Percentiles rank a stretch among this genome's conserved stretches.
Evolutionary conservation across 1,140 invertebrate genomes (phyloP).

Genomic region (Orius insidiosus): DNA sequence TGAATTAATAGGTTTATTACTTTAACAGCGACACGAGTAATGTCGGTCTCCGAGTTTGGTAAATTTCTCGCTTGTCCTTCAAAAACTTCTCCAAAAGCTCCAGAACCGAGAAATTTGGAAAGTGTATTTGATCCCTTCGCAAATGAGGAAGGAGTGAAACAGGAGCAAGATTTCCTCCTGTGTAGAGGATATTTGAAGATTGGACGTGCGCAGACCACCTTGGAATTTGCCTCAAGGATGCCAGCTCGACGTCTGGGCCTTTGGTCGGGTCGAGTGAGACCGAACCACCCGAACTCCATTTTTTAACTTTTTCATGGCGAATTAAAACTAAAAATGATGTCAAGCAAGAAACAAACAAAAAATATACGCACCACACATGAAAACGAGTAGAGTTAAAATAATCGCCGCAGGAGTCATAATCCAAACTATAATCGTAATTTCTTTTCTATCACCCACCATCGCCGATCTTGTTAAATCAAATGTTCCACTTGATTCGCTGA

Average conservation of each 20-base stretch:
- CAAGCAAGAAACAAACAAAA: too few species aligned
- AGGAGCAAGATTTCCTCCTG: constrained; percentile 23
- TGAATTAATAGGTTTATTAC: too few species aligned
- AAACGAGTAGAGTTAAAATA: constrained; percentile 22
- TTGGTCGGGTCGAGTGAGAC: constrained; percentile 23
- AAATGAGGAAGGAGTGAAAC: constrained; percentile 53
- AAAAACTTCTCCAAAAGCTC: constrained; percentile 94
- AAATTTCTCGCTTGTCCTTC: constrained; percentile 63
- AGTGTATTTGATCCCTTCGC: constrained; percentile 53
- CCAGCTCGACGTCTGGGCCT: constrained; percentile 66
- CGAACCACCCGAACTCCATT: constrained; percentile 33
- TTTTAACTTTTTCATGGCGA: constrained; percentile 30
- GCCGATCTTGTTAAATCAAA: constrained; percentile 31
- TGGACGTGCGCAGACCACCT: constrained; percentile 49
- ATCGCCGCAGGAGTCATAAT: constrained; percentile 33
- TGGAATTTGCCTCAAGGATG: constrained; percentile 68
- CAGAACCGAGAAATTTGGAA: constrained; percentile 78
- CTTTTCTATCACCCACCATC: constrained; percentile 36
- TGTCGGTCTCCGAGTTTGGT: constrained; percentile 31
- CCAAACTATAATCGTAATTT: constrained; percentile 37
- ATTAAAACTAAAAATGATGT: constrained; percentile 19
- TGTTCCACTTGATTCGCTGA: constrained; percentile 43
- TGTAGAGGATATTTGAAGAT: constrained; percentile 65
- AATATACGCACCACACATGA: constrained; percentile 31
- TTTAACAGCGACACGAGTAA: constrained; percentile 66